A percentile compares a stretch with the other conserved stretches of the same genome.
Evolutionary conservation across 2,113 vertebrate genomes (phyloP).

Genomic region (Nannospalax galili): DNA sequence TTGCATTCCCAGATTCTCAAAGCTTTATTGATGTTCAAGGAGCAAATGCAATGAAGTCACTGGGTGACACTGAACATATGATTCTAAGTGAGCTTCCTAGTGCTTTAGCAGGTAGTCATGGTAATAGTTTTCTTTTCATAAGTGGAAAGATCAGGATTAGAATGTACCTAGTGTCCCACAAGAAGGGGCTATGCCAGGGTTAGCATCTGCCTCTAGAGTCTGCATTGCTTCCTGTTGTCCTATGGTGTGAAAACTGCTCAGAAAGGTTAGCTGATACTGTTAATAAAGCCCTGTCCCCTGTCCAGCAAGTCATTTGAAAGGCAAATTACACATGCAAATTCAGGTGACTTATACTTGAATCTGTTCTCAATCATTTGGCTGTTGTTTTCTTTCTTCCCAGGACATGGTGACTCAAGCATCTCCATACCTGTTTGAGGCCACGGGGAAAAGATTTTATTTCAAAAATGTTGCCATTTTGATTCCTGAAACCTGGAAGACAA

Average conservation of each 20-base stretch:
- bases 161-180: not conserved
- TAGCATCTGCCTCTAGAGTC: not conserved
- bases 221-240: not conserved
- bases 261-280: not conserved
- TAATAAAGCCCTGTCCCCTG: not conserved
- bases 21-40: not conserved
- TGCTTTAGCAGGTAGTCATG: not conserved
- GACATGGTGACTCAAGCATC: constrained; percentile 82
- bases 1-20: not conserved
- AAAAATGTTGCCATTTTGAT: constrained; percentile 82
- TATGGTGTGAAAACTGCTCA: not conserved
- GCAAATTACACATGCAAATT: not conserved
- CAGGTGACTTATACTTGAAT: not conserved
- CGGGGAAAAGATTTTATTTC: constrained; percentile 81
- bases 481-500: constrained; percentile 78
- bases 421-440: constrained; percentile 78
- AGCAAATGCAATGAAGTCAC: not conserved
- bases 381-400: constrained; percentile 55
- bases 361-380: not conserved
- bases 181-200: not conserved
- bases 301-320: not conserved
- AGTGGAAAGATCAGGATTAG: not conserved
- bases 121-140: not conserved
- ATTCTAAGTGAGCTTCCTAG: not conserved
- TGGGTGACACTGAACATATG: not conserved